A percentile compares a stretch with the other conserved stretches of the same genome.
These are phyloP conservation scores for Saturnia pavonia DNA, from an alignment of 2,888 invertebrate genomes.

Conservation along the genomic window DNA sequence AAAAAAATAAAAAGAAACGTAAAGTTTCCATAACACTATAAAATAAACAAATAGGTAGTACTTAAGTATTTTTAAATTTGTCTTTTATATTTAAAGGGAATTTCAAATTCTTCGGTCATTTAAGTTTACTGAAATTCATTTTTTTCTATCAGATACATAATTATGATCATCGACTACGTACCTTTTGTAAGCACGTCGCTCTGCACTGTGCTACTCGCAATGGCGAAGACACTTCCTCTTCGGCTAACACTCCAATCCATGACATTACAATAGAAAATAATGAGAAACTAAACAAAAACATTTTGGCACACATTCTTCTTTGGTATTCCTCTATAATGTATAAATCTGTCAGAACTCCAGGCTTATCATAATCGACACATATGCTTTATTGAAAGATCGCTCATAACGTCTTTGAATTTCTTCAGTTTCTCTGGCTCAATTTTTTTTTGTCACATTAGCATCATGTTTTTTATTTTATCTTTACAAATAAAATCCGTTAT, in stretches of 20 bases:
- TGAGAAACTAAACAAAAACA: constrained; percentile 78
- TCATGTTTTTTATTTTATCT: constrained; percentile 40
- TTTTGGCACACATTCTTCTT: constrained; percentile 81
- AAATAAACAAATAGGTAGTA: not conserved
- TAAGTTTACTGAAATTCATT: not conserved
- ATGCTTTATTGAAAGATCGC: constrained; percentile 54
- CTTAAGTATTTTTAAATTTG: not conserved
- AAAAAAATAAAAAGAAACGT: too few species aligned
- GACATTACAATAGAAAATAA: constrained; percentile 69
- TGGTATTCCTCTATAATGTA: constrained; percentile 65
- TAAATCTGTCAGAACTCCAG: constrained; percentile 57
- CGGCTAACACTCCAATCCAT: constrained; percentile 80
- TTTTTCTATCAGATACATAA: not conserved
- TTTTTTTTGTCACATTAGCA: constrained; percentile 55
- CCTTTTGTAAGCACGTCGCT: constrained; percentile 87
- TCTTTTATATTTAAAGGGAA: not conserved
- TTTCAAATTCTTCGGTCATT: not conserved
- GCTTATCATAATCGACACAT: constrained; percentile 75
- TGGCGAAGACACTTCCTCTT: constrained; percentile 87
- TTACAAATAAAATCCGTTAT: constrained; percentile 38
- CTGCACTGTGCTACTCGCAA: constrained; percentile 87
- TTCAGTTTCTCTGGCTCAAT: constrained; percentile 46
- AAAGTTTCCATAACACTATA: too few species aligned
- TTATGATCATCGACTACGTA: constrained; percentile 49
- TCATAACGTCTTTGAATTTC: constrained; percentile 58